Evolutionary conservation across 2,888 invertebrate genomes (phyloP).

Genomic region (Xanthia togata): DNA sequence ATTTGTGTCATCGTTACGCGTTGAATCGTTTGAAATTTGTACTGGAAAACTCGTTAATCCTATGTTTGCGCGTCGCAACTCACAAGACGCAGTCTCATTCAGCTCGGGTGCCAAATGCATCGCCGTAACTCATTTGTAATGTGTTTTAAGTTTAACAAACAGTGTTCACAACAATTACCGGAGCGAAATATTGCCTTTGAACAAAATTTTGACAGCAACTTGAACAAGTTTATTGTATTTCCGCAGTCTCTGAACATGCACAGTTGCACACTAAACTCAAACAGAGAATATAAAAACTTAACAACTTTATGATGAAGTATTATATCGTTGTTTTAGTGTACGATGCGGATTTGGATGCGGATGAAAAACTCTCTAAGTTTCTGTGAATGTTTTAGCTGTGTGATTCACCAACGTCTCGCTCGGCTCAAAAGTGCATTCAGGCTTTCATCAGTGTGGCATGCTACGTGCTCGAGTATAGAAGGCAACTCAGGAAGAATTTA

Average conservation of each 20-base stretch:
- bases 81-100: slow-evolving; percentile 69
- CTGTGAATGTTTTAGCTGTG: slow-evolving; percentile 11
- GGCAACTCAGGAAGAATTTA: not conserved
- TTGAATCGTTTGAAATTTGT: slow-evolving; percentile 57
- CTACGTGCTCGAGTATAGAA: not conserved
- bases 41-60: slow-evolving; percentile 59
- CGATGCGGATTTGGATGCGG: slow-evolving; percentile 25
- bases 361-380: slow-evolving; percentile 5
- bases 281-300: slow-evolving; percentile 28
- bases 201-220: slow-evolving; percentile 57
- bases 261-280: slow-evolving; percentile 23
- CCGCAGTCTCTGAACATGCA: slow-evolving; percentile 27
- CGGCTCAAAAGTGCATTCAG: not conserved
- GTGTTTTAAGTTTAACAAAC: slow-evolving; percentile 74
- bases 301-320: slow-evolving; percentile 12
- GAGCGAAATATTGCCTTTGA: slow-evolving; percentile 69
- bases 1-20: slow-evolving; percentile 37
- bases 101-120: slow-evolving; percentile 80
- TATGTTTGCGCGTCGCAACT: slow-evolving; percentile 66
- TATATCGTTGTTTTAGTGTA: slow-evolving; percentile 19
- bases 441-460: not conserved
- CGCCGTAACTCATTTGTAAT: slow-evolving; percentile 78
- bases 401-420: not conserved
- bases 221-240: slow-evolving; percentile 49
- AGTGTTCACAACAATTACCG: slow-evolving; percentile 68